Conservation (phyloP, 2,888 invertebrate genomes). For the Agriotes lineatus region DNA sequence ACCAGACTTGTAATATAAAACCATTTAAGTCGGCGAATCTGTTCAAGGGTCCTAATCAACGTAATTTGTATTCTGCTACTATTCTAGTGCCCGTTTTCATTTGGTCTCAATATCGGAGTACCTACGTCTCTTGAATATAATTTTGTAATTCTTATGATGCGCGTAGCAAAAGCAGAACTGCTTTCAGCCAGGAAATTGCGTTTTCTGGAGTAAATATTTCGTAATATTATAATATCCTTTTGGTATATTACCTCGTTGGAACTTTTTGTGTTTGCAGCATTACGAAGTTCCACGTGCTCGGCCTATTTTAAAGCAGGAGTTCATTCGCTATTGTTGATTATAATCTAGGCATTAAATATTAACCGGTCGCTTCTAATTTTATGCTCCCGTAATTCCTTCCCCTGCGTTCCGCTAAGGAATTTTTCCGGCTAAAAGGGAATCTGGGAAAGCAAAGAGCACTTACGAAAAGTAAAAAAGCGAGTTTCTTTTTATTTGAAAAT, state of each 20-base stretch:
- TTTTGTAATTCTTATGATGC: slow-evolving; percentile 45
- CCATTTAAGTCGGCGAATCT: slow-evolving; percentile 40
- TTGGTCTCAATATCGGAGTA: slow-evolving; percentile 49
- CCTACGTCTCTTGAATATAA: slow-evolving; percentile 49
- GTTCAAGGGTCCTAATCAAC: slow-evolving; percentile 46
- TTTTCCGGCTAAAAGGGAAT: slow-evolving; percentile 11
- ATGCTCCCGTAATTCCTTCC: slow-evolving; percentile 2
- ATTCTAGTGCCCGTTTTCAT: slow-evolving; percentile 47
- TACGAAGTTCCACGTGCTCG: not conserved
- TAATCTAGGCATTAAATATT: slow-evolving; percentile 20
- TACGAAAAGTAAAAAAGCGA: slow-evolving; percentile 16
- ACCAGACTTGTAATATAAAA: slow-evolving; percentile 41
- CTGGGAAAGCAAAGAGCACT: slow-evolving; percentile 19
- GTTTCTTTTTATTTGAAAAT: slow-evolving; percentile 19
- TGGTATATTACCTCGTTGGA: slow-evolving; percentile 24
- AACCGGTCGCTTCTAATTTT: slow-evolving; percentile 10
- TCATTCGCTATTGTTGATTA: slow-evolving; percentile 12
- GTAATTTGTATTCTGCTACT: slow-evolving; percentile 50
- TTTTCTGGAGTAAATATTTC: slow-evolving; percentile 31
- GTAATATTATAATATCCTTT: slow-evolving; percentile 35
- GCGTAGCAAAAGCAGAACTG: slow-evolving; percentile 31
- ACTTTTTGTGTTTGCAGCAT: slow-evolving; percentile 18
- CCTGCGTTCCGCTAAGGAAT: not conserved
- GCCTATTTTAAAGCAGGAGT: slow-evolving; percentile 12
- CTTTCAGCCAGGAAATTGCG: slow-evolving; percentile 30